Evolutionary conservation across 2,797 vertebrate genomes (phyloP), one percentile per base, ranked within the genome.

Genomic region (Rhynchotus rufescens): DNA sequence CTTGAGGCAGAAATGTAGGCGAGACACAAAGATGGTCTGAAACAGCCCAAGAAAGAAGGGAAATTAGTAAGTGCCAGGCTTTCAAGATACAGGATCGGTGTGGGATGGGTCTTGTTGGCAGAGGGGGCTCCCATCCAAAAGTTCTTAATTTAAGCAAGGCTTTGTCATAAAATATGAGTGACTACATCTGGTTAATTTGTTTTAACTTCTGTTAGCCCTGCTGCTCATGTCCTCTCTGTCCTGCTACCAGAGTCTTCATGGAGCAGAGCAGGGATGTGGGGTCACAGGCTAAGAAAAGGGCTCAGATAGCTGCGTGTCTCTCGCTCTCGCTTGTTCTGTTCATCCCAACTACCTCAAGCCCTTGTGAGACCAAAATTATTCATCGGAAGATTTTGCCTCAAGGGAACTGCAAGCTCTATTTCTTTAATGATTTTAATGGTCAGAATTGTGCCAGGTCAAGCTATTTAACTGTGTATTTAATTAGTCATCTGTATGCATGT

Each of bases 401-500:
- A 94, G 96, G 95, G 78, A 92, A 96, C 90, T 44, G 91, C 92
- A 93, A 97, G 86, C 88, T 96, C 93, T 96, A 91, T 93, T 97
- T 98, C 95, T 97, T 96, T 97, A 97, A 97, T 83, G 80, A 92
- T 93, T 95, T 96, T 96, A 94, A 94, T 95, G 97, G 96, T 96
- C 95, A 96, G 89, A 97, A 97, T 96, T 96, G 93, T 96, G 93
- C 95, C 97, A 94, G 97, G 97, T 97, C 96, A 97, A 98, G 92
- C 73, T 84, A 95, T 97, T 98, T 97, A 98, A 97, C 89, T 95
- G 94, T 95, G 94, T 95, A 95, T 95, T 98, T 98, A 98, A 98
- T 97, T 97, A 97, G 97, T 97, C 97, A 97, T 98, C 96, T 97
- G 93, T 97, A 97, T 97, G 97, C 96, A 96, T 96, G 97, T 96